Conservation (phyloP, 2,797 vertebrate genomes). For the Trichosurus vulpecula region DNA sequence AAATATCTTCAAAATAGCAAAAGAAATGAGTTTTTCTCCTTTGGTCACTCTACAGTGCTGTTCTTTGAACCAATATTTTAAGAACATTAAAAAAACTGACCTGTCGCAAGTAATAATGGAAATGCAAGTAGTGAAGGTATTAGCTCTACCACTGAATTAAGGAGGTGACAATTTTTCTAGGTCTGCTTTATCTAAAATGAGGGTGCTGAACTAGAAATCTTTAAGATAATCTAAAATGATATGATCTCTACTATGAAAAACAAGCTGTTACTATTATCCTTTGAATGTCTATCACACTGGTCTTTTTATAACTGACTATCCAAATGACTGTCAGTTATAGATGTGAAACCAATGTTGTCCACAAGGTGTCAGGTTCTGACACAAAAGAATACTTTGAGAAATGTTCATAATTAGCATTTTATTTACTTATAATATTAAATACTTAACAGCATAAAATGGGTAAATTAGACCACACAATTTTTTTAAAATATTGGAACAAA, state of each 20-base stretch:
- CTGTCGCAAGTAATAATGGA: neutral
- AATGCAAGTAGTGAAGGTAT: neutral
- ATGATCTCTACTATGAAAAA: neutral
- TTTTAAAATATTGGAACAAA: no score
- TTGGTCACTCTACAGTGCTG: neutral
- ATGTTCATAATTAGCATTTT: neutral
- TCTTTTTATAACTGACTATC: neutral
- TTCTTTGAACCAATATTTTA: neutral
- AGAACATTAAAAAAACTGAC: no score
- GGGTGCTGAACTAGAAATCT: neutral
- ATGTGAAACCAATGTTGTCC: neutral
- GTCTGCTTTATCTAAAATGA: neutral
- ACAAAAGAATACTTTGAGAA: neutral
- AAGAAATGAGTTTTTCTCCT: neutral
- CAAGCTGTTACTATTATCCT: neutral
- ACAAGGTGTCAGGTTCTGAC: neutral
- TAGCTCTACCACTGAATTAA: neutral
- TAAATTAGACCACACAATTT: neutral
- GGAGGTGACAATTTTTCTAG: neutral
- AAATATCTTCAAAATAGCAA: neutral
- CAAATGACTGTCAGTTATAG: neutral
- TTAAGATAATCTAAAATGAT: neutral
- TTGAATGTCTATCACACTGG: neutral
- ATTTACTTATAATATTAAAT: neutral
- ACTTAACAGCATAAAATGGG: neutral